phyloP scores from a whole-genome alignment of 2,888 invertebrate genomes.

The Limenitis camilla region DNA sequence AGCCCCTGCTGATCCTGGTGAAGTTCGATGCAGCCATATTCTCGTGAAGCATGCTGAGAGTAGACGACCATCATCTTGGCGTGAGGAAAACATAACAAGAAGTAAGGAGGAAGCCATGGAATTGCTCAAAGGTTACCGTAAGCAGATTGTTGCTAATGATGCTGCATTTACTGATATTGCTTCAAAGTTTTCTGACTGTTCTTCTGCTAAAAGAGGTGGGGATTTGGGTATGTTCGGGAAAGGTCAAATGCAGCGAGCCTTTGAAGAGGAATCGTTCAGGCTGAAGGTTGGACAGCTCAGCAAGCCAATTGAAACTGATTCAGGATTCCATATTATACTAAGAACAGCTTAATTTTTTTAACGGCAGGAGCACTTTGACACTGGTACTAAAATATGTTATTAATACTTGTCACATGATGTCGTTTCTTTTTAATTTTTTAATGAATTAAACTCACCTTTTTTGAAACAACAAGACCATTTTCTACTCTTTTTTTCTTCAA shows the following conservation, averaged over 20 bases:
- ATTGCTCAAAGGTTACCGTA: constrained; percentile 86
- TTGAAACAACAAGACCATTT: too few species aligned
- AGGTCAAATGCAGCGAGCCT: constrained; percentile 97
- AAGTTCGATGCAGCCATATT: constrained; percentile 93
- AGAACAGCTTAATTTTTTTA: constrained; percentile 83
- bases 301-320: constrained; percentile 93
- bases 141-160: constrained; percentile 87
- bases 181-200: constrained; percentile 95
- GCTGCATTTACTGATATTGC: constrained; percentile 91
- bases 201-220: constrained; percentile 95
- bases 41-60: constrained; percentile 95
- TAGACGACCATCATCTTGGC: constrained; percentile 95
- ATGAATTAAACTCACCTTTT: too few species aligned
- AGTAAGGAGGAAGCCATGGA: constrained; percentile 93
- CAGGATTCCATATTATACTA: constrained; percentile 96
- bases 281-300: constrained; percentile 95
- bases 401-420: neutral
- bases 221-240: constrained; percentile 95
- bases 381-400: neutral
- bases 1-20: constrained; percentile 81
- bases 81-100: constrained; percentile 92
- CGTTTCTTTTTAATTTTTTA: too few species aligned
- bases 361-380: neutral
- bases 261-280: constrained; percentile 96
- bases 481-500: too few species aligned